Conservation (phyloP, 2,888 invertebrate species). For the Serripes groenlandicus region DNA sequence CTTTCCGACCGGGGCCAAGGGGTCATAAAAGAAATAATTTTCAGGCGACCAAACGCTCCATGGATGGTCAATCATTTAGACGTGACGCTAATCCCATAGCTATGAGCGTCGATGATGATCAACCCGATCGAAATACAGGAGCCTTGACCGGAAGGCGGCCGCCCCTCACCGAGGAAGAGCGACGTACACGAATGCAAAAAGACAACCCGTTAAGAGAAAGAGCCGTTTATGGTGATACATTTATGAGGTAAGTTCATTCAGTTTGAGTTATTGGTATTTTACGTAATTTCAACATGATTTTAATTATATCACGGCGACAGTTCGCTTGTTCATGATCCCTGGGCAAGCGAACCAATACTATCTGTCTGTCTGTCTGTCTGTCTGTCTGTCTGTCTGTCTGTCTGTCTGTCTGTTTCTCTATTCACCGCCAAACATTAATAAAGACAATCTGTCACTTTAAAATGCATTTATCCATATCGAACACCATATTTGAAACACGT, state of each 20-base stretch:
- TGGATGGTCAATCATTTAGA: not conserved
- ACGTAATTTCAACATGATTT: no score
- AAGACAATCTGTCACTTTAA: no score
- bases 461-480: no score
- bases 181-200: constrained; percentile 6
- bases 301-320: no score
- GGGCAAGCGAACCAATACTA: no score
- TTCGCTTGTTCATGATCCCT: no score
- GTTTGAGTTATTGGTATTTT: no score
- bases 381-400: no score
- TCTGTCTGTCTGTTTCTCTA: no score
- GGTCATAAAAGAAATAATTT: not conserved
- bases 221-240: constrained; percentile 36
- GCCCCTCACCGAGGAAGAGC: not conserved
- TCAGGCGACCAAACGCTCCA: not conserved
- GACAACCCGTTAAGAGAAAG: constrained; percentile 31
- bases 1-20: not conserved
- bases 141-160: not conserved
- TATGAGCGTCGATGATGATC: not conserved
- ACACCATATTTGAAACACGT: no score
- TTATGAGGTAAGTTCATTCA: constrained; percentile 41
- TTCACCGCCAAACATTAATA: no score
- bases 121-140: not conserved
- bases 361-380: no score
- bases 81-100: not conserved